Conservation (phyloP, 2,113 vertebrate genomes). For the Xiphophorus maculatus region DNA sequence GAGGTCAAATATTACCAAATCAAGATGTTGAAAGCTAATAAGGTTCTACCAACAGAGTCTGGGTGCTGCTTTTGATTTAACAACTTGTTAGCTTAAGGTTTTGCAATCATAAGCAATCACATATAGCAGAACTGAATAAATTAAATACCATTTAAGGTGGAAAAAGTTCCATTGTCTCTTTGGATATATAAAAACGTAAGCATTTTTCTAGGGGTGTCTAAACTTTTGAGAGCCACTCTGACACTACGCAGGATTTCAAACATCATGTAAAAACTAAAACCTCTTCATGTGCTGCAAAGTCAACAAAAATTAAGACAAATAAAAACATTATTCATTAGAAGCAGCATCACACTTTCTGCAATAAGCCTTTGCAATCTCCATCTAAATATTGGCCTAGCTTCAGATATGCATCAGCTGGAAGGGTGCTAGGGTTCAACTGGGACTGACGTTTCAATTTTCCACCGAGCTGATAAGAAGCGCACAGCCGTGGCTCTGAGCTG, state of each 20-base stretch:
- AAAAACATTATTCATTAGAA: conserved; percentile 47
- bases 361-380: conserved; percentile 35
- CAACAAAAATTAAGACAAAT: conserved; percentile 17
- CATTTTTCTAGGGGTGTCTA: neutral
- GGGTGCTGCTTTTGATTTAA: neutral
- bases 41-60: neutral
- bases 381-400: conserved; percentile 45
- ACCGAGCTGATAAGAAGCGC: conserved; percentile 62
- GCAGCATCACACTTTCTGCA: conserved; percentile 11
- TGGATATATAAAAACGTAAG: neutral
- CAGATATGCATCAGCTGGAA: conserved; percentile 52
- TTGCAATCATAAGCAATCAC: neutral
- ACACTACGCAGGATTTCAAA: neutral
- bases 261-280: conserved; percentile 13
- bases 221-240: neutral
- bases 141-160: no score
- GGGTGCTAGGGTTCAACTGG: conserved; percentile 41
- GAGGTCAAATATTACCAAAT: neutral
- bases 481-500: conserved; percentile 58
- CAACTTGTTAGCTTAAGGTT: neutral
- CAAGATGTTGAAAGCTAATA: neutral
- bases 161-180: no score
- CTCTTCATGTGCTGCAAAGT: conserved; percentile 25
- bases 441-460: conserved; percentile 66
- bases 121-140: no score